Conservation (phyloP, 2,888 invertebrate genomes). For the Lasioglossum morio region DNA sequence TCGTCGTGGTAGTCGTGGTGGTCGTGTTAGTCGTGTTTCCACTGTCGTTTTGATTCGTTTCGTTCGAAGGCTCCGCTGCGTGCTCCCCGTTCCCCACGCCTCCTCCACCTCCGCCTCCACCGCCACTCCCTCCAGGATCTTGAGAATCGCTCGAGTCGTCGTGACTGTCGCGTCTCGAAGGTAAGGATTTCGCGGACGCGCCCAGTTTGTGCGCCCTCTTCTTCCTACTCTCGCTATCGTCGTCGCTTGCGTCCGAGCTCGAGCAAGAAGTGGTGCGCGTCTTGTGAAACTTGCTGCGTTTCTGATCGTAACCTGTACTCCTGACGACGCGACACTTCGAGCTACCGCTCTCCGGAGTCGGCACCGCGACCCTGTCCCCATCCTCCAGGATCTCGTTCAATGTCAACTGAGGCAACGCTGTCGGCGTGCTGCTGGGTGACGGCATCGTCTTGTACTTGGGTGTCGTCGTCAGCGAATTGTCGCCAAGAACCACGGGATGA, state of each 20-base stretch:
- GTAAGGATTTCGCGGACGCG: conserved; percentile 88
- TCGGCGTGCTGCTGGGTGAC: conserved; percentile 84
- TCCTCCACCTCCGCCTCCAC: conserved; percentile 79
- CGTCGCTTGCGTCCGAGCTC: conserved; percentile 97
- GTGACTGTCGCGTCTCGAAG: conserved; percentile 91
- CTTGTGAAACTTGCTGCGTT: conserved; percentile 90
- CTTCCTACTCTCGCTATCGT: conserved; percentile 93
- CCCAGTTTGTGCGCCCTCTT: conserved; percentile 91
- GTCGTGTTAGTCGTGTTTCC: conserved; percentile 72
- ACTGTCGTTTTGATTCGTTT: conserved; percentile 63
- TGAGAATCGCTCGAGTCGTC: conserved; percentile 95
- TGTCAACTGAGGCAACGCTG: conserved; percentile 84
- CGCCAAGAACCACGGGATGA: conserved; percentile 77
- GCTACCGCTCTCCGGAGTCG: conserved; percentile 60
- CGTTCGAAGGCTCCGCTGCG: conserved; percentile 66
- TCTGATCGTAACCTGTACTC: conserved; percentile 86
- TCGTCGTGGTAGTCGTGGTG: conserved; percentile 75
- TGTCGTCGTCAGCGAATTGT: conserved; percentile 75
- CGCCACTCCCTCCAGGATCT: conserved; percentile 87
- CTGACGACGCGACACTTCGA: conserved; percentile 76
- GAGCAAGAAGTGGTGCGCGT: conserved; percentile 95
- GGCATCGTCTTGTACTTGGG: conserved; percentile 87
- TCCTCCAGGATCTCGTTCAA: conserved; percentile 90
- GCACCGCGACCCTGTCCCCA: conserved; percentile 82
- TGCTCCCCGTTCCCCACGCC: conserved; percentile 76